Evolutionary conservation across 2,113 vertebrate genomes (phyloP).

Genomic region (Megaceryle maxima): DNA sequence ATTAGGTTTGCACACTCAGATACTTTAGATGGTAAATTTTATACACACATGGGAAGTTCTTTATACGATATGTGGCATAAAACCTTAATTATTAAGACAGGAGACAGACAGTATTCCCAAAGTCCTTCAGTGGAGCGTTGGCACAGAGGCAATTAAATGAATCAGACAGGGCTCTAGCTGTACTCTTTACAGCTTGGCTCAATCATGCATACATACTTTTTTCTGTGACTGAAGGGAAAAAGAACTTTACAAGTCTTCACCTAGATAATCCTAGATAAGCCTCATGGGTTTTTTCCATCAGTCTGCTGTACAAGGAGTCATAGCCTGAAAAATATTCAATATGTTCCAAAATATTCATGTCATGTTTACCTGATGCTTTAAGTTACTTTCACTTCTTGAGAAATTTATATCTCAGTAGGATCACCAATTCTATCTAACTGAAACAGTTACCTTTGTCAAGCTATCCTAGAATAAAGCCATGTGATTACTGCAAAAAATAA

Average conservation of each 20-base stretch:
- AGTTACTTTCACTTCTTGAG: background rate
- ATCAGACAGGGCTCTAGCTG: background rate
- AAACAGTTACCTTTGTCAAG: background rate
- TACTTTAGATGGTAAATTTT: background rate
- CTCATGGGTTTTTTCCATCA: background rate
- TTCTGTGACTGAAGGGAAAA: background rate
- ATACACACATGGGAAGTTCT: background rate
- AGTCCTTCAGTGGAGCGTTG: background rate
- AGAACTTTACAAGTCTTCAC: background rate
- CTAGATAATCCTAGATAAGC: background rate
- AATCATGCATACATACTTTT: background rate
- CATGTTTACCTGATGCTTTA: background rate
- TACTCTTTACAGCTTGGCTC: background rate
- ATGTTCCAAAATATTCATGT: background rate
- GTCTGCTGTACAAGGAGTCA: background rate
- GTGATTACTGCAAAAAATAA: background rate
- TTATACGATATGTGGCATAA: background rate
- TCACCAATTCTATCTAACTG: background rate
- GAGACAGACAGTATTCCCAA: background rate
- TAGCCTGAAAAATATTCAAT: background rate
- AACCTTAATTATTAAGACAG: conserved; percentile 6
- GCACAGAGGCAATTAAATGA: background rate
- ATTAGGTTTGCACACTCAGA: background rate
- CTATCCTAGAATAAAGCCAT: background rate
- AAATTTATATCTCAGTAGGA: background rate